These are phyloP conservation scores for Polyommatus icarus DNA, from an alignment of 2,888 invertebrate genomes.

Conservation along the genomic window DNA sequence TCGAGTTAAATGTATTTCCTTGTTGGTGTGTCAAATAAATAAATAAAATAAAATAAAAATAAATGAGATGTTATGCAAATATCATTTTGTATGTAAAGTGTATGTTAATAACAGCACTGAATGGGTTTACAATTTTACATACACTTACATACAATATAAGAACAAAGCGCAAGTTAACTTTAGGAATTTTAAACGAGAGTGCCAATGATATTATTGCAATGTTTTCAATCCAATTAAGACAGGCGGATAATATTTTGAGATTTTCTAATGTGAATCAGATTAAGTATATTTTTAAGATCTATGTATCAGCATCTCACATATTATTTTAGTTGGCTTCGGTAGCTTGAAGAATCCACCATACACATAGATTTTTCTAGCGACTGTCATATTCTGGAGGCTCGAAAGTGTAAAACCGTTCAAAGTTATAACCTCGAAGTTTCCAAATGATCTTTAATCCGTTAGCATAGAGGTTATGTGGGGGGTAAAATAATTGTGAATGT, in stretches of 20 bases:
- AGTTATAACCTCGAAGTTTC: not conserved
- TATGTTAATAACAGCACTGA: not conserved
- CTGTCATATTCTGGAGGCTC: not conserved
- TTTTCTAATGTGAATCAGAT: no score
- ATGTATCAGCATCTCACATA: no score
- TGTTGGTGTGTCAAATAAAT: no score
- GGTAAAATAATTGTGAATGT: not conserved
- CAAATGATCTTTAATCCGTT: not conserved
- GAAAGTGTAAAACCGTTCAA: not conserved
- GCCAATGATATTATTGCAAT: no score
- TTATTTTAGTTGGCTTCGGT: not conserved
- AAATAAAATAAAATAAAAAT: no score
- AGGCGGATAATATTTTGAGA: no score
- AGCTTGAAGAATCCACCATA: not conserved
- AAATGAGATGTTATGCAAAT: constrained; percentile 11
- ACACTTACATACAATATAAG: not conserved
- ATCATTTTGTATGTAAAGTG: constrained; percentile 18
- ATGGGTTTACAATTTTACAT: not conserved
- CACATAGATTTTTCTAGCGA: not conserved
- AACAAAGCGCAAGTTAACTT: not conserved
- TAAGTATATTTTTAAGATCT: no score
- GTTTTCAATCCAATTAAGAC: no score
- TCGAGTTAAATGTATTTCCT: no score
- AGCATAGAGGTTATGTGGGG: not conserved
- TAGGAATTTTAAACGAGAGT: not conserved